These are phyloP conservation scores for Trisateles emortualis DNA, from an alignment of 2,888 invertebrate genomes.

Conservation along the genomic window DNA sequence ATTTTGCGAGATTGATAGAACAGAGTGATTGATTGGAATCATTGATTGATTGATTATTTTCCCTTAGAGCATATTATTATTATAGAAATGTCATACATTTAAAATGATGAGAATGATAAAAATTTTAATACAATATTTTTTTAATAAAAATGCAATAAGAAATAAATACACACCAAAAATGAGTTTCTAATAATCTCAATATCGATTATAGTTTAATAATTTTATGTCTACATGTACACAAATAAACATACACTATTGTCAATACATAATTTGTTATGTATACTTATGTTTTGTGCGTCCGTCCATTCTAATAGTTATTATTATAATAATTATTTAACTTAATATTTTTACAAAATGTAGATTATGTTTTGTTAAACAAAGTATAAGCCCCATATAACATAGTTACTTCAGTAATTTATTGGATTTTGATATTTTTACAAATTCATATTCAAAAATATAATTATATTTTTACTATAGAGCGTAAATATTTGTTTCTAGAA, in stretches of 20 bases:
- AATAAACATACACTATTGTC: constrained; percentile 4
- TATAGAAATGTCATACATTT: constrained; percentile 39
- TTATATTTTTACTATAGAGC: constrained; percentile 3
- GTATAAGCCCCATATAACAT: constrained; percentile 24
- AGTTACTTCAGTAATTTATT: constrained; percentile 18
- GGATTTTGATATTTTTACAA: constrained; percentile 15
- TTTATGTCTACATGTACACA: constrained; percentile 6
- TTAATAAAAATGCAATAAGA: neutral
- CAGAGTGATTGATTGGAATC: too few relatives aligned
- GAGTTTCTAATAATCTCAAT: constrained; percentile 58
- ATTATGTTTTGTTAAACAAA: constrained; percentile 15
- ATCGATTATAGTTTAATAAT: constrained; percentile 20
- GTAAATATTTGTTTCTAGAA: too few relatives aligned
- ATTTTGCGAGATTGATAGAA: too few relatives aligned
- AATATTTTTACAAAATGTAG: constrained; percentile 30
- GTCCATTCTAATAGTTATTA: constrained; percentile 6
- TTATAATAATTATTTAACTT: constrained; percentile 1
- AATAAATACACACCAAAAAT: constrained; percentile 46
- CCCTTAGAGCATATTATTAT: constrained; percentile 18
- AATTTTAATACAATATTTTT: constrained; percentile 18
- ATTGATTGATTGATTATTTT: neutral
- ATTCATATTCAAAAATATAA: constrained; percentile 26
- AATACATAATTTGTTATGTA: constrained; percentile 10
- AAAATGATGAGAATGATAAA: constrained; percentile 30
- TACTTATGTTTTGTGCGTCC: constrained; percentile 13